phyloP scores from a whole-genome alignment of 2,888 invertebrate genomes.

The Sarcophaga subvicina region DNA sequence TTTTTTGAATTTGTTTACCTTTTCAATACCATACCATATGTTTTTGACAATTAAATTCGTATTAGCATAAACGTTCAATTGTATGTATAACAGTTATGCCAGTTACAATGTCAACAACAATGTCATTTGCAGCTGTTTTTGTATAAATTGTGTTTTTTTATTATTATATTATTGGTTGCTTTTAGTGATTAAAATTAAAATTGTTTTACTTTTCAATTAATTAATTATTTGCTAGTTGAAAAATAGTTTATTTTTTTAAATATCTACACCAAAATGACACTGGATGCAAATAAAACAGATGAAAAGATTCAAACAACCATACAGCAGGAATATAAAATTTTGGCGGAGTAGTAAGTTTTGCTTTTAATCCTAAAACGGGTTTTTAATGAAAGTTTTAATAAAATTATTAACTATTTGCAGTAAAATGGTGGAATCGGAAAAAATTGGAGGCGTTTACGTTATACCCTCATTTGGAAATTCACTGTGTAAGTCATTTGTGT shows the following conservation, averaged over 20 bases:
- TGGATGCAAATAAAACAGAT: conserved; percentile 77
- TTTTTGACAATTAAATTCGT: neutral
- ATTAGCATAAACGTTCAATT: neutral
- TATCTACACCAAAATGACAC: conserved; percentile 76
- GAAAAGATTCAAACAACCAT: conserved; percentile 88
- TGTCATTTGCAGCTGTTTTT: conserved; percentile 14
- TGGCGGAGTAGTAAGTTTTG: conserved; percentile 94
- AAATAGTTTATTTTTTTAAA: conserved; percentile 6
- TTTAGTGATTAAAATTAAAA: conserved; percentile 11
- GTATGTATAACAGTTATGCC: neutral
- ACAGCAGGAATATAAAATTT: conserved; percentile 93
- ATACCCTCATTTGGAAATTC: conserved; percentile 94
- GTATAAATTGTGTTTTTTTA: conserved; percentile 1
- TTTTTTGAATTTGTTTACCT: neutral
- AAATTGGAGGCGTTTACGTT: conserved; percentile 94
- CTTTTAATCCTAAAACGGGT: neutral
- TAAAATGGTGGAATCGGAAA: conserved; percentile 92
- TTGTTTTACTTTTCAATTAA: neutral
- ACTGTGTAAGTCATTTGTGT: conserved; percentile 85
- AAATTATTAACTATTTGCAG: conserved; percentile 81
- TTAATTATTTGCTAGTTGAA: conserved; percentile 8
- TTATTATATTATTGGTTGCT: conserved; percentile 10
- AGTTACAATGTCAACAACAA: neutral
- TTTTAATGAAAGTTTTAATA: neutral
- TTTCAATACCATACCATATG: neutral